These are phyloP conservation scores for Prosapia bicincta DNA, from an alignment of 2,888 invertebrate species.

Conservation along the genomic window DNA sequence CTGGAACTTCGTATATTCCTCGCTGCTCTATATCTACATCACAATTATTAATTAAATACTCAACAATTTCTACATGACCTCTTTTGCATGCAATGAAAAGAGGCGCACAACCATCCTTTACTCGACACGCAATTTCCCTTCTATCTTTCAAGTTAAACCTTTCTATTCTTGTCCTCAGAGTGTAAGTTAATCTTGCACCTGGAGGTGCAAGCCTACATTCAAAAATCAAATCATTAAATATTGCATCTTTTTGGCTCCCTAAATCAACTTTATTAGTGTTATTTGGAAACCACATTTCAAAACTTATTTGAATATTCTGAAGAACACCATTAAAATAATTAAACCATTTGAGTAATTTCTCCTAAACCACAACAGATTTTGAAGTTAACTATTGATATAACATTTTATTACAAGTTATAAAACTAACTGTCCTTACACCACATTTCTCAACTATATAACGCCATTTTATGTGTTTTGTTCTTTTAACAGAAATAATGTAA, in stretches of 20 bases:
- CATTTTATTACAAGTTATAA: no score
- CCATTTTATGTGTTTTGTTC: no score
- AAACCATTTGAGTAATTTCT: not conserved
- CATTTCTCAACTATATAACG: no score
- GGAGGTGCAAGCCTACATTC: conserved; percentile 54
- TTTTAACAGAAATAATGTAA: no score
- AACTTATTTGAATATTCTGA: conserved; percentile 10
- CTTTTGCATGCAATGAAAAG: conserved; percentile 74
- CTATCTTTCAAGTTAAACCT: conserved; percentile 58
- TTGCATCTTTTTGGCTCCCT: conserved; percentile 29
- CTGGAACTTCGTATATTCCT: conserved; percentile 79
- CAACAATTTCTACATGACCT: conserved; percentile 78
- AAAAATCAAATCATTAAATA: conserved; percentile 34
- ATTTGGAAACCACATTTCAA: conserved; percentile 34
- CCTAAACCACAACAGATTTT: conserved; percentile 12
- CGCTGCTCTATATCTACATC: conserved; percentile 81
- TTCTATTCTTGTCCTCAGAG: conserved; percentile 54
- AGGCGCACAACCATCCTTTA: conserved; percentile 75
- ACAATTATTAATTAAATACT: conserved; percentile 79
- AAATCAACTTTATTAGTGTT: conserved; percentile 26
- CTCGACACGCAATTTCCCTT: conserved; percentile 63
- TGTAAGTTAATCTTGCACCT: conserved; percentile 60
- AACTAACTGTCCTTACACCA: no score
- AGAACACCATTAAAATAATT: conserved; percentile 18
- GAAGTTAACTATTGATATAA: conserved; percentile 5